These are phyloP conservation scores for Microcaecilia unicolor DNA, from an alignment of 2,797 vertebrate genomes.

Conservation along the genomic window DNA sequence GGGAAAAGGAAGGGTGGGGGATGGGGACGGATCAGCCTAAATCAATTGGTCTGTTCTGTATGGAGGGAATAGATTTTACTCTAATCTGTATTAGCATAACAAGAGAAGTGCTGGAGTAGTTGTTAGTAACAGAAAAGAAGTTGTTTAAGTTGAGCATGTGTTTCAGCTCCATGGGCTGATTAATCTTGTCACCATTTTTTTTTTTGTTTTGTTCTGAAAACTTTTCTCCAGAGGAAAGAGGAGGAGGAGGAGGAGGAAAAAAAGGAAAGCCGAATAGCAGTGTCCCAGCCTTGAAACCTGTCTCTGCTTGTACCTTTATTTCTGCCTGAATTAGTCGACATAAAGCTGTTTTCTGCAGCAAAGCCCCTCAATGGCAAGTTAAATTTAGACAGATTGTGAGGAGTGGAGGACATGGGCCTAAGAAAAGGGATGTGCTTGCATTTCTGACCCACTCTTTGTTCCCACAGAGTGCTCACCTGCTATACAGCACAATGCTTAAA, in stretches of 20 bases:
- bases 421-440: conserved; percentile 55
- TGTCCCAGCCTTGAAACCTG: conserved; percentile 40
- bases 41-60: conserved; percentile 47
- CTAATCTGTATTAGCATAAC: conserved; percentile 66
- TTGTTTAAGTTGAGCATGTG: conserved; percentile 62
- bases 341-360: conserved; percentile 66
- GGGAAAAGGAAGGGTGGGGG: conserved; percentile 13
- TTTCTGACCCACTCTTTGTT: conserved; percentile 62
- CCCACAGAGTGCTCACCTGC: conserved; percentile 62
- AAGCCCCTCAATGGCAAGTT: conserved; percentile 54
- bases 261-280: conserved; percentile 27
- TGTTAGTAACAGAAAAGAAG: conserved; percentile 51
- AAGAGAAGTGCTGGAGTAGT: conserved; percentile 54
- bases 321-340: conserved; percentile 64
- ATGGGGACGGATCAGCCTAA: conserved; percentile 39
- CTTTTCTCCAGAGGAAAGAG: conserved; percentile 24
- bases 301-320: conserved; percentile 49
- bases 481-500: conserved; percentile 41
- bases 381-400: conserved; percentile 69
- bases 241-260: neutral
- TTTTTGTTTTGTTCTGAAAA: conserved; percentile 26
- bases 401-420: conserved; percentile 61
- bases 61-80: conserved; percentile 51
- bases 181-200: conserved; percentile 46
- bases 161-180: conserved; percentile 53